Percentiles rank a stretch among this genome's conserved stretches.
These are phyloP conservation scores for Rhingia rostrata DNA, from an alignment of 2,888 invertebrate species.

Conservation along the genomic window DNA sequence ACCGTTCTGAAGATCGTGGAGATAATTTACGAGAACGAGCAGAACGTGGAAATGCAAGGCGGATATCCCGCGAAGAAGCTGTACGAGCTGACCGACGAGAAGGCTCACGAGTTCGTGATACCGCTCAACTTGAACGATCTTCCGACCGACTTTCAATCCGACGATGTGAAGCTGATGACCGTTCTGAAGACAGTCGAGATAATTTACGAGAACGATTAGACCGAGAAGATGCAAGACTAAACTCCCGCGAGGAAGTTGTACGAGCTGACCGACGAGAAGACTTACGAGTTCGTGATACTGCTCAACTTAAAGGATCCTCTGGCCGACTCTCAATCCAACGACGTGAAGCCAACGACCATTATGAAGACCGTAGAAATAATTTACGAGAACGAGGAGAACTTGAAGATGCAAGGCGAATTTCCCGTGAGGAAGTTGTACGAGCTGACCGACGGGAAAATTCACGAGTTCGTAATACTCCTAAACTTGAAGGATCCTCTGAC, in stretches of 20 bases:
- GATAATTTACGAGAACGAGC: neutral
- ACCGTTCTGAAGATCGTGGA: neutral
- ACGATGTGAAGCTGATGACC: neutral
- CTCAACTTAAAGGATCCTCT: no score
- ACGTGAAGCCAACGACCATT: no score
- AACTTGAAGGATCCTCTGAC: neutral
- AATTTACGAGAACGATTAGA: neutral
- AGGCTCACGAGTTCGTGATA: neutral
- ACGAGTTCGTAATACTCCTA: neutral
- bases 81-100: constrained; percentile 17
- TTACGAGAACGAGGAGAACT: neutral
- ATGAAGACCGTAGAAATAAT: no score
- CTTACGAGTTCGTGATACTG: neutral
- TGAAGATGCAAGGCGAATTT: neutral
- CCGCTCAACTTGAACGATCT: no score
- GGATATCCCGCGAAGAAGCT: constrained; percentile 14
- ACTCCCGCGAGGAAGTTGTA: neutral
- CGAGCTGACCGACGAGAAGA: neutral
- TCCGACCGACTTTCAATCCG: no score
- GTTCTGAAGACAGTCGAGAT: neutral
- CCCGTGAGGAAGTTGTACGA: constrained; percentile 8
- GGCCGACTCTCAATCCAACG: no score
- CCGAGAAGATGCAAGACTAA: neutral
- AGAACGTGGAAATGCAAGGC: constrained; percentile 6
- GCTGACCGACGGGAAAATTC: constrained; percentile 10